phyloP scores from a whole-genome alignment of 2,888 invertebrate species.

The Amphimallon solstitiale region DNA sequence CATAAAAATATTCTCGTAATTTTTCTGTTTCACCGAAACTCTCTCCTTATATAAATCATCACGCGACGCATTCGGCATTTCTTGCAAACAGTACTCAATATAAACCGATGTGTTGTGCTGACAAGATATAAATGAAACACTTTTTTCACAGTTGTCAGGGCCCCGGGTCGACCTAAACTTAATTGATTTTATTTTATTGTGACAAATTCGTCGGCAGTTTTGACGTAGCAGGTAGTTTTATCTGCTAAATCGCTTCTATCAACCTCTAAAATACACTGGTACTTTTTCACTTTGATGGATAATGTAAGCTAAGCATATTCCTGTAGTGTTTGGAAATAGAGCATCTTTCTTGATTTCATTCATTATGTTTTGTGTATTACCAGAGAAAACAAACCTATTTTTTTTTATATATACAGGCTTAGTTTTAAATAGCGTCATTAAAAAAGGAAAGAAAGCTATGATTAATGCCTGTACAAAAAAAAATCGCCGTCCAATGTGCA shows the following conservation, averaged over 20 bases:
- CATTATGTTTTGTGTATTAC: no score
- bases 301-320: no score
- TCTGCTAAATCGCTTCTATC: not conserved
- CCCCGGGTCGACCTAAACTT: not conserved
- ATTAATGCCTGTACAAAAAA: no score
- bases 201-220: not conserved
- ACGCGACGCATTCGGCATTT: constrained; percentile 11
- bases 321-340: no score
- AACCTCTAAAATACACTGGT: not conserved
- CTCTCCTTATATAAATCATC: constrained; percentile 8
- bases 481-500: no score
- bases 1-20: constrained; percentile 12
- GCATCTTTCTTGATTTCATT: no score
- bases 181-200: constrained; percentile 2
- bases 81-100: constrained; percentile 15
- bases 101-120: constrained; percentile 12
- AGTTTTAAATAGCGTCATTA: no score
- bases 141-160: constrained; percentile 9
- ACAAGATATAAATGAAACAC: constrained; percentile 20
- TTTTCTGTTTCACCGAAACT: constrained; percentile 12
- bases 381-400: no score
- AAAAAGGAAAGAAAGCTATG: no score
- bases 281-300: no score
- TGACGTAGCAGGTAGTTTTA: no score
- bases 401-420: no score